Evolutionary conservation across 2,113 vertebrate species (phyloP), one percentile per base, ranked within the genome.

Genomic region (Phaethon lepturus): DNA sequence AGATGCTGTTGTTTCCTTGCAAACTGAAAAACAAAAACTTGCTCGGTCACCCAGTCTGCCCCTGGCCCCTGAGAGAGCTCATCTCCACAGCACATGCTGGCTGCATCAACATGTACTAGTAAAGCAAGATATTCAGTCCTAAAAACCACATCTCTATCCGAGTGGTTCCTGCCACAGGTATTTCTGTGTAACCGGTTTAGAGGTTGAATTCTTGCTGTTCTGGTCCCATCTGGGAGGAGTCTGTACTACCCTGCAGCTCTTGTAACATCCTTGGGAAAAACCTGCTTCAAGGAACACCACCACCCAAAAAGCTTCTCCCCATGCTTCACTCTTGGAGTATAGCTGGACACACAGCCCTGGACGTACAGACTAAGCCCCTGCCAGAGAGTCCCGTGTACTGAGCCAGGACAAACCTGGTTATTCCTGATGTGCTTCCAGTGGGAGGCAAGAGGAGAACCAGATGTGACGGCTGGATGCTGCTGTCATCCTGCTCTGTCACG

Each of bases 401-500:
- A 64, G 29, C 60, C 52, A 29, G 35, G 49, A 25, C 33, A 52
- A 33, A 62, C 8, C 74, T 42, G 49, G 22, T 59, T n/a, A 31
- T n/a, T 62, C 60, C 58, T 25, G 24, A 29, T 19, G 50, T 49
- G 40, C 20, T 24, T 59, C 45, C 63, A 49, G 40, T 11, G 29
- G 24, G n/a, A 88, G 31, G 44, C 25, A 53, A 53, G 56, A 90
- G 8, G 19, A 72, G 52, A 62, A 40, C 11, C 60, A 23, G 81
- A 14, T 7, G 40, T 23, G 56, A 7, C 0, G 2, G 33, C 7
- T 45, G 58, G 59, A 11, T 44, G 64, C 50, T 71, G 40, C 72
- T 17, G 10, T 1, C 19, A 38, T 56, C n/a, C 25, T n/a, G 20
- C 29, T 16, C 28, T 3, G 2, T 9, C n/a, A 7, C 31, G 6